Evolutionary conservation across 2,888 invertebrate species (phyloP), one percentile per base, ranked within the genome.

Genomic region (Epirrita christyi): DNA sequence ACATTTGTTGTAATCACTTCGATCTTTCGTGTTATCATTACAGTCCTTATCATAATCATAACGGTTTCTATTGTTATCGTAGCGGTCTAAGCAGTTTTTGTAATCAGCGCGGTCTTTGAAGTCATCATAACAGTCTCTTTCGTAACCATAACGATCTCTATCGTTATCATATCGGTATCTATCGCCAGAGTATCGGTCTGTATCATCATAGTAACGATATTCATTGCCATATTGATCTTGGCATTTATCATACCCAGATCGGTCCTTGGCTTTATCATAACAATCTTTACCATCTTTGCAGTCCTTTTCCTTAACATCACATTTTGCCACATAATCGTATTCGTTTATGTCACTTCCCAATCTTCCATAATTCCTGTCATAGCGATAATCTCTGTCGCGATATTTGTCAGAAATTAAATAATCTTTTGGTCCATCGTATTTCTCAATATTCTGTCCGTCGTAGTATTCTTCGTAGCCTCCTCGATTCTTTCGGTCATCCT

Each of bases 211-310:
- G 21, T 59, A 59, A n/a, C 54, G 36, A 13, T 42, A 49, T 59
- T 54, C 54, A 14, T 21, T 37, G 9, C 58, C 58, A 21, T 58
- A 58, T 29, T 44, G 48, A 10, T 49, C 49, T 13, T 45, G 48
- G 44, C 58, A 58, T 29, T 7, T 49, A 9, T 58, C 58, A 49
- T 58, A 58, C 10, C 36, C 15, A 6, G 11, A 4, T 13, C 45
- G 48, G 10, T 53, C 53, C 1, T 36, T 53, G 5, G 58, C 40
- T n/a, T 58, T 53, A 37, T 58, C 58, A 27, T 58, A 58, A 45
- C 58, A 58, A 41, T 49, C 58, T 14, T 43, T 52, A 36, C 58
- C 58, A 37, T 58, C 58, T 14, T 41, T 41, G 36, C 58, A 58
- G 4, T 53, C 45, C 14, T 58, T 58, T 13, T 28, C 11, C 4